Conservation (phyloP, 2,113 vertebrate species). For the Recurvirostra avosetta region DNA sequence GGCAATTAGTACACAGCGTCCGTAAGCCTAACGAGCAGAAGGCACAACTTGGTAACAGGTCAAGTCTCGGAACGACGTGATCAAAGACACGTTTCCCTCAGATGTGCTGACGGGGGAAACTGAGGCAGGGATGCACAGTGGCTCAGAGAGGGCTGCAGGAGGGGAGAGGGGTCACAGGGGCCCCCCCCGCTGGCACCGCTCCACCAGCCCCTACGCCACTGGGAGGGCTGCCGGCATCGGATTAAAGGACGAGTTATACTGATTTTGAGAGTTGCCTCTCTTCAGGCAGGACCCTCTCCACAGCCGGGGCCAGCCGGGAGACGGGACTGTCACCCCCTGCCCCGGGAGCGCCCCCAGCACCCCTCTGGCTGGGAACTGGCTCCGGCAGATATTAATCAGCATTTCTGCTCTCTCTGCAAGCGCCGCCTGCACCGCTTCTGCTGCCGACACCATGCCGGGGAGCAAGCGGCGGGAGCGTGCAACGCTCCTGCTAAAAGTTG, state of each 20-base stretch:
- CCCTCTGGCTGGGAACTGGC: no score
- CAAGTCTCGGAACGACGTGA: not conserved
- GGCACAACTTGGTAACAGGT: not conserved
- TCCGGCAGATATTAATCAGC: not conserved
- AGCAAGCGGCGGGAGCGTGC: fast-evolving
- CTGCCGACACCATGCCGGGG: not conserved
- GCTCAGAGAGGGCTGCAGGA: not conserved
- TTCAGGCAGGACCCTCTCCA: fast-evolving
- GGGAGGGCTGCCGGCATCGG: not conserved
- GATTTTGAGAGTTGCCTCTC: not conserved
- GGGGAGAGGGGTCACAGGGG: not conserved
- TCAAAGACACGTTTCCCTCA: not conserved
- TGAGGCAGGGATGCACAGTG: not conserved
- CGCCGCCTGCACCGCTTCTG: fast-evolving
- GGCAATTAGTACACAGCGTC: not conserved
- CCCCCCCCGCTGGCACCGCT: not conserved
- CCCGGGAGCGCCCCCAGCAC: not conserved
- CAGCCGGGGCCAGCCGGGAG: fast-evolving
- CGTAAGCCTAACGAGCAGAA: fast-evolving
- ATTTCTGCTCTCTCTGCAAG: not conserved
- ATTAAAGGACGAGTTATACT: not conserved
- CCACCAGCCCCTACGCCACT: fast-evolving
- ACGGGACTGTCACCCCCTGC: not conserved
- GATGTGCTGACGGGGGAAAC: not conserved
- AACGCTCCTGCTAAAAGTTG: not conserved